phyloP scores from a whole-genome alignment of 2,797 vertebrate species.

The Chiloscyllium punctatum region DNA sequence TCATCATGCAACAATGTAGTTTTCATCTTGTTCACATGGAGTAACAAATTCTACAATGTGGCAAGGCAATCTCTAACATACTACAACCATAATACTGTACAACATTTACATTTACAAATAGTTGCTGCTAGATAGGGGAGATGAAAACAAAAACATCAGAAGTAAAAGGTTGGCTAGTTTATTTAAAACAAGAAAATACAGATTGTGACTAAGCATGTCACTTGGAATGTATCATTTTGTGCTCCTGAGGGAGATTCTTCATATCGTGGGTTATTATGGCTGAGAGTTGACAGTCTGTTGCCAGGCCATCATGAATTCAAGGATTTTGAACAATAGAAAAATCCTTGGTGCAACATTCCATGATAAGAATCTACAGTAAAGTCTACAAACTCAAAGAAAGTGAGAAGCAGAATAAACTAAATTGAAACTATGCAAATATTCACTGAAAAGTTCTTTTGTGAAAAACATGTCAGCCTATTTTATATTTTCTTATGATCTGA shows the following conservation, averaged over 20 bases:
- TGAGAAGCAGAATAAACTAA: not conserved
- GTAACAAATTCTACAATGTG: not conserved
- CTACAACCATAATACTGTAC: not conserved
- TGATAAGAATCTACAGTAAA: not conserved
- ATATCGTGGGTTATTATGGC: not conserved
- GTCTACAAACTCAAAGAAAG: not conserved
- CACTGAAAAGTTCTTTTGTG: not conserved
- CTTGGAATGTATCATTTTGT: not conserved
- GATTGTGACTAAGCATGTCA: not conserved
- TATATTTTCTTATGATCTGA: too few relatives aligned
- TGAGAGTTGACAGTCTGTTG: not conserved
- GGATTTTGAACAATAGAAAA: not conserved
- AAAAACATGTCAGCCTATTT: not conserved
- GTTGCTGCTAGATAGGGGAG: not conserved
- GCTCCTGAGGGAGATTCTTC: not conserved
- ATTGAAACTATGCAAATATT: not conserved
- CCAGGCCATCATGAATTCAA: not conserved
- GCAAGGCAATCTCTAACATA: not conserved
- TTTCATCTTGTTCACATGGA: not conserved
- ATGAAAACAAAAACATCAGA: not conserved
- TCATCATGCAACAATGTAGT: not conserved
- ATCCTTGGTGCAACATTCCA: not conserved
- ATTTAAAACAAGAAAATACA: not conserved
- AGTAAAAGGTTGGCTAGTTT: not conserved
- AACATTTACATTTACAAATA: not conserved